A percentile compares a stretch with the other conserved stretches of the same genome.
Evolutionary conservation across 2,888 invertebrate species (phyloP).

Genomic region (Napeogenes sylphis): DNA sequence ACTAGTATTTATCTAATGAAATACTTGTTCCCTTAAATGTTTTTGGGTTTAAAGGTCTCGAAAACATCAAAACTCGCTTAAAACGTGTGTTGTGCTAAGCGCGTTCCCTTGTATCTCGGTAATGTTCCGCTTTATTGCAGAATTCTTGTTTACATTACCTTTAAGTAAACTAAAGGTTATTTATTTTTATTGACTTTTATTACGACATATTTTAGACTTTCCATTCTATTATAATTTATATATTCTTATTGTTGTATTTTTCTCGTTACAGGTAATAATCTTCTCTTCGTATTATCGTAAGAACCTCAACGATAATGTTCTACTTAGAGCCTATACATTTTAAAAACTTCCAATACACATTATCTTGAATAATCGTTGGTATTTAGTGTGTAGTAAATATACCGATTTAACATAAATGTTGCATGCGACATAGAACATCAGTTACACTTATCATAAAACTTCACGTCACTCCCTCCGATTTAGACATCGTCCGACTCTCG

Average conservation of each 20-base stretch:
- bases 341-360: too few species aligned
- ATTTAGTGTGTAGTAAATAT: neutral
- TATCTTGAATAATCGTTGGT: neutral
- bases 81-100: slow-evolving; percentile 41
- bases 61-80: slow-evolving; percentile 41
- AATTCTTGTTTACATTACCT: slow-evolving; percentile 25
- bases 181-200: slow-evolving; percentile 27
- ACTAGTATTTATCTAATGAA: slow-evolving; percentile 21
- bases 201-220: neutral
- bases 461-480: slow-evolving; percentile 35
- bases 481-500: slow-evolving; percentile 39
- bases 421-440: neutral
- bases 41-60: slow-evolving; percentile 41
- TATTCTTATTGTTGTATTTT: slow-evolving; percentile 3
- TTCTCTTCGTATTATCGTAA: too few species aligned
- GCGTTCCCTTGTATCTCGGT: slow-evolving; percentile 41
- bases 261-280: slow-evolving; percentile 9
- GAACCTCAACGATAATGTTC: neutral
- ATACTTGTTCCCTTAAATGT: slow-evolving; percentile 20
- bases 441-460: slow-evolving; percentile 22
- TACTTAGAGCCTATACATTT: too few species aligned
- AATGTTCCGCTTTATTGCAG: slow-evolving; percentile 28
- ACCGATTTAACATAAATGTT: too few species aligned
- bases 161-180: slow-evolving; percentile 25
- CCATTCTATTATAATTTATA: neutral